Evolutionary conservation across 2,888 invertebrate genomes (phyloP).

Genomic region (Phragmatobia fuliginosa): DNA sequence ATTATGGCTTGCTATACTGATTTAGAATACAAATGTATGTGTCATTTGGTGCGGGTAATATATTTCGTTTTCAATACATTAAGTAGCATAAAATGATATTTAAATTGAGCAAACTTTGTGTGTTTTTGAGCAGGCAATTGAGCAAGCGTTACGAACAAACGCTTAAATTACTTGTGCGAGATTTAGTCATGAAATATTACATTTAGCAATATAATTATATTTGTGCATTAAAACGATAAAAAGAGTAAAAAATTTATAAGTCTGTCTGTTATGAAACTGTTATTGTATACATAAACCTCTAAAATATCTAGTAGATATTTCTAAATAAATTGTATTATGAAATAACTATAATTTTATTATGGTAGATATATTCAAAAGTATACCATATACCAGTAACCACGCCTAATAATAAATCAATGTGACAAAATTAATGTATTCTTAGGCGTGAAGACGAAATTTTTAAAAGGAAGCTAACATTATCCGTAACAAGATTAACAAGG

Average conservation of each 20-base stretch:
- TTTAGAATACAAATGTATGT: not conserved
- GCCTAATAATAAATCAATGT: constrained; percentile 45
- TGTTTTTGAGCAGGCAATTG: no score
- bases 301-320: not conserved
- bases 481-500: constrained; percentile 33
- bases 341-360: no score
- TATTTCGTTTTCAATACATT: not conserved
- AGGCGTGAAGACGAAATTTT: constrained; percentile 53
- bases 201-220: no score
- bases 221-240: not conserved
- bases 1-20: not conserved
- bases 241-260: not conserved
- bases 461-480: constrained; percentile 42
- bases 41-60: not conserved
- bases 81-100: not conserved
- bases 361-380: constrained; percentile 19
- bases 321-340: not conserved
- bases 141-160: not conserved
- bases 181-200: not conserved
- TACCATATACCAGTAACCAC: constrained; percentile 30
- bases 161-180: not conserved
- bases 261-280: not conserved
- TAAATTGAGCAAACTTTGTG: not conserved
- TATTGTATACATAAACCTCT: not conserved
- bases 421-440: constrained; percentile 44